Evolutionary conservation across 1,140 invertebrate species (phyloP), one percentile per base, ranked within the genome.

Genomic region (Drosophila lacertosa): DNA sequence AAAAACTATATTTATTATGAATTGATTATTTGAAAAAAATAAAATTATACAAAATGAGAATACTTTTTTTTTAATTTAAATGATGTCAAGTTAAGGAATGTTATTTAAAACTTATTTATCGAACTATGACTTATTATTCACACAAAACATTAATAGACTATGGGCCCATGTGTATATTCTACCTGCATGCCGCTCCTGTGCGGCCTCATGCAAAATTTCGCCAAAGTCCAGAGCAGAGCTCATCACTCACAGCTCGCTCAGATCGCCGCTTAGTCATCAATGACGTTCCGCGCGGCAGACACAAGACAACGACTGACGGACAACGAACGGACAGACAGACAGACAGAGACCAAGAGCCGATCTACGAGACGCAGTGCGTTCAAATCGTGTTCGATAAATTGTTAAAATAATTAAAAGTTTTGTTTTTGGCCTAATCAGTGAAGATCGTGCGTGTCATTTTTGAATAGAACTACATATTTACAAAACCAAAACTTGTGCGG

Each of bases 211-310:
- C 69, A 57, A 68, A 69, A 55, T 58, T 66, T 48, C 20, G 35
- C 33, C 26, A 9, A 47, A 47, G n/a, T 9, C 24, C 7, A n/a
- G n/a, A n/a, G 45, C 24, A n/a, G 45, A 13, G 33, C 24, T 62
- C 58, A 32, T 44, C 59, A 24, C 57, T 42, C 40, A 55, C 39
- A 64, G 33, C 22, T 76, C 45, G 74, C 50, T 40, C 45, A 26
- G 22, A 24, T 44, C 24, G n/a, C n/a, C 40, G 9, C 47, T 82
- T 82, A 82, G 79, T 82, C 74, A 83, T 78, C 79, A 57, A 83
- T 82, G 79, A 82, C 79, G 75, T 72, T 74, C 78, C 70, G 74
- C 57, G 64, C 57, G 22, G 32, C 55, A 55, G 51, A 60, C 55
- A 73, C 35, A 22, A 45, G 16, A 26, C 33, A 18, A 7, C 42